phyloP scores from a whole-genome alignment of 2,888 invertebrate species.

The Melinopterus prodromus region DNA sequence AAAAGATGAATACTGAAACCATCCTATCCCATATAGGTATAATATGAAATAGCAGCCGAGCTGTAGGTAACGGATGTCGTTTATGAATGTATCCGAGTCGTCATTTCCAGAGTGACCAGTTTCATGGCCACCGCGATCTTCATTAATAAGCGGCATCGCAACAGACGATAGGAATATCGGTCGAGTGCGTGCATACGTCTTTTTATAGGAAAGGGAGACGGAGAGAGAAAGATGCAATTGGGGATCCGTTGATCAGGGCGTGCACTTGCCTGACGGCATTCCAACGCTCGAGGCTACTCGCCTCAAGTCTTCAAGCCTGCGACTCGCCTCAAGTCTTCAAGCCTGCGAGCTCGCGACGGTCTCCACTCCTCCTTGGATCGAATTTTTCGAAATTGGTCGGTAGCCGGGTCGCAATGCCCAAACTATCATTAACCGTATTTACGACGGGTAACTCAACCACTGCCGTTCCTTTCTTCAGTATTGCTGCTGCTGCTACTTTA shows the following conservation, averaged over 20 bases:
- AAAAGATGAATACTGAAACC: no score
- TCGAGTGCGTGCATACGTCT: constrained; percentile 4
- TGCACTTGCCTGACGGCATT: constrained; percentile 63
- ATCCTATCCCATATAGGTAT: no score
- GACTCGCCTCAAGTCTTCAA: constrained; percentile 49
- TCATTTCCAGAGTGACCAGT: not conserved
- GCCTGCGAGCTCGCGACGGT: constrained; percentile 12
- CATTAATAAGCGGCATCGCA: not conserved
- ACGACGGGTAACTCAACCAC: constrained; percentile 27
- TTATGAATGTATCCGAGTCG: not conserved
- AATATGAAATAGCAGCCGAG: no score
- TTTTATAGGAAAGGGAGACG: constrained; percentile 14
- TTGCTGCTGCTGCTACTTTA: not conserved
- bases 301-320: constrained; percentile 51
- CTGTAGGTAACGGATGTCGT: not conserved
- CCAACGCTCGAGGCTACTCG: constrained; percentile 56
- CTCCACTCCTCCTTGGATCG: constrained; percentile 10
- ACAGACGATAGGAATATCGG: not conserved
- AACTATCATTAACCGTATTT: constrained; percentile 38
- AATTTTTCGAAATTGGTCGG: constrained; percentile 32
- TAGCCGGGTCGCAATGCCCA: constrained; percentile 25
- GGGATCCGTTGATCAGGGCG: constrained; percentile 52
- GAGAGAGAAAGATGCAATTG: constrained; percentile 18
- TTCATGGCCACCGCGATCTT: not conserved
- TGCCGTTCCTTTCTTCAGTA: not conserved